Conservation (phyloP, 92 coral and sea anemone genomes). For the Porites divaricata region DNA sequence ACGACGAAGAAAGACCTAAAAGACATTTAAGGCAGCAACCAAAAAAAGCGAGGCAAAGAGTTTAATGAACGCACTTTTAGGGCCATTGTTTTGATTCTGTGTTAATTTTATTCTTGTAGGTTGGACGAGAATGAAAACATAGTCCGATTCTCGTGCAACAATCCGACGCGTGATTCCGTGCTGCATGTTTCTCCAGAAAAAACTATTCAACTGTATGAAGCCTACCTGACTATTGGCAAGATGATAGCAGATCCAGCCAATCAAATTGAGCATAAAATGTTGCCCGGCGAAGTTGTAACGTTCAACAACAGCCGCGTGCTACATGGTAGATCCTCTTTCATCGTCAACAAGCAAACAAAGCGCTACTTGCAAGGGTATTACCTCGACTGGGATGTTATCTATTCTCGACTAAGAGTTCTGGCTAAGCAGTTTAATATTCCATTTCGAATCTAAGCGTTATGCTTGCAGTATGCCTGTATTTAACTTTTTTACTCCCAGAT, state of each 20-base stretch:
- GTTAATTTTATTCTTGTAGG: conserved; percentile 32
- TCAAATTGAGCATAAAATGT: conserved; percentile 72
- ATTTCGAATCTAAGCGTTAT: neutral
- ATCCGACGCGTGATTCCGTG: conserved; percentile 70
- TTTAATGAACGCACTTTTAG: neutral
- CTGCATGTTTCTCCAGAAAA: conserved; percentile 63
- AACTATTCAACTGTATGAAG: conserved; percentile 64
- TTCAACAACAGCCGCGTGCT: conserved; percentile 83
- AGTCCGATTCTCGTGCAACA: conserved; percentile 73
- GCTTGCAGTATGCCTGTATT: too few relatives aligned
- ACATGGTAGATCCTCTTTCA: conserved; percentile 82
- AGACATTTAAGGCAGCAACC: too few relatives aligned
- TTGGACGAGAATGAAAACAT: conserved; percentile 64
- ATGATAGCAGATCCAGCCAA: conserved; percentile 78
- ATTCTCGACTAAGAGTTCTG: conserved; percentile 78
- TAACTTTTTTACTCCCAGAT: too few relatives aligned
- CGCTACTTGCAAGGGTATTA: conserved; percentile 50
- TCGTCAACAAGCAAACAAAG: conserved; percentile 19
- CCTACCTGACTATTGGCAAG: conserved; percentile 63
- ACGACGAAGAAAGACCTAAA: too few relatives aligned
- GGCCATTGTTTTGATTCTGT: neutral
- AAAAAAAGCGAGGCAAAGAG: too few relatives aligned
- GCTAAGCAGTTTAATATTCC: conserved; percentile 67
- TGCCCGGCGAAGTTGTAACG: conserved; percentile 79
- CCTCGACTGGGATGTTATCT: conserved; percentile 90